phyloP scores from a whole-genome alignment of 2,888 invertebrate genomes.

The Embidobia sp. region DNA sequence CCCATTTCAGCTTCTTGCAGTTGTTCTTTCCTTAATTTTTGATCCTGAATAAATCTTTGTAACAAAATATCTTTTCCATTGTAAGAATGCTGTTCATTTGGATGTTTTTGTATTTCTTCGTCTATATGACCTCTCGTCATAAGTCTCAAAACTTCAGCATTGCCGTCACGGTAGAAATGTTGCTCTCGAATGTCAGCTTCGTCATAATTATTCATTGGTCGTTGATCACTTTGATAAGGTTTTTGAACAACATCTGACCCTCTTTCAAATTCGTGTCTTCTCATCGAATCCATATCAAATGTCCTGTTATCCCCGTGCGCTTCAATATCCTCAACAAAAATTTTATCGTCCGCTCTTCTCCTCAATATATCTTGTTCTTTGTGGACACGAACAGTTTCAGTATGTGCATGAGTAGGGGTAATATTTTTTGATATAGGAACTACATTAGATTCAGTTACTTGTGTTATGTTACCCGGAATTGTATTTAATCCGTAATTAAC shows the following conservation, averaged over 20 bases:
- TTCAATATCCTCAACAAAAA: slow-evolving; percentile 85
- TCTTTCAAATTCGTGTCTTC: slow-evolving; percentile 89
- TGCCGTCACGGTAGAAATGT: slow-evolving; percentile 91
- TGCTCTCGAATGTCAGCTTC: slow-evolving; percentile 84
- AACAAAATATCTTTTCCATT: slow-evolving; percentile 93
- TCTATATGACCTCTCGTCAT: slow-evolving; percentile 88
- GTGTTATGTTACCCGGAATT: slow-evolving; percentile 77
- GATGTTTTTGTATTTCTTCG: slow-evolving; percentile 83
- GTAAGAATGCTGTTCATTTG: slow-evolving; percentile 75
- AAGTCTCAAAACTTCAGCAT: slow-evolving; percentile 90
- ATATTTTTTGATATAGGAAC: slow-evolving; percentile 45
- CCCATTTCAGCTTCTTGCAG: slow-evolving; percentile 47
- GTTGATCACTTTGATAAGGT: slow-evolving; percentile 63
- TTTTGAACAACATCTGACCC: slow-evolving; percentile 85
- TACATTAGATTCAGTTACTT: slow-evolving; percentile 56
- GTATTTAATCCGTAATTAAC: slow-evolving; percentile 75
- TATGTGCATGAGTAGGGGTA: slow-evolving; percentile 65
- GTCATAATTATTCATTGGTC: too few species aligned
- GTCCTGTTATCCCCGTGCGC: slow-evolving; percentile 81
- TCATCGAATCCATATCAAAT: slow-evolving; percentile 86
- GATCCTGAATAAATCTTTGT: slow-evolving; percentile 92
- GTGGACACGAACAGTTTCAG: slow-evolving; percentile 64
- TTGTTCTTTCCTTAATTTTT: slow-evolving; percentile 75
- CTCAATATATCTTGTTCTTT: slow-evolving; percentile 59
- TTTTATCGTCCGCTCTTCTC: slow-evolving; percentile 80